Percentiles rank a stretch among this genome's conserved stretches.
Conservation (phyloP, 2,113 vertebrate species). For the Catharus bicknelli region DNA sequence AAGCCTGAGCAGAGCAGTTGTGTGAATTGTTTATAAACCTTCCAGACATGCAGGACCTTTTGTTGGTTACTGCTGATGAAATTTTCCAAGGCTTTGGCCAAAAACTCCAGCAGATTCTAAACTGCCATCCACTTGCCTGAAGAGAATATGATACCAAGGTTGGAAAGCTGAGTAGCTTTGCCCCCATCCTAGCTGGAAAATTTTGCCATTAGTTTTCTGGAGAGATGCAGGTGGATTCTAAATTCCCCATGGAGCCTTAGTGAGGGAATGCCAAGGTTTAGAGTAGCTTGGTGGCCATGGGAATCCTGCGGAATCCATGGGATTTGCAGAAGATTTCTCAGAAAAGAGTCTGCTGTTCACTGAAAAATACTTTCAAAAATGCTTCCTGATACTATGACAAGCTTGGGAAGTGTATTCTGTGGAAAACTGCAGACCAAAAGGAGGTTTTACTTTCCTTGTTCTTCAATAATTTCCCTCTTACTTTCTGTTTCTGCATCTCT, state of each 20-base stretch:
- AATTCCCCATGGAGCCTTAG: not conserved
- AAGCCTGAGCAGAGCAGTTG: not conserved
- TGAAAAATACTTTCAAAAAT: not conserved
- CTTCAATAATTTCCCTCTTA: not conserved
- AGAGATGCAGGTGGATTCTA: not conserved
- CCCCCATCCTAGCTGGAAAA: not conserved
- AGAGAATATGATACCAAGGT: not conserved
- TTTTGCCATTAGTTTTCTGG: not conserved
- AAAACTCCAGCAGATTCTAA: not conserved
- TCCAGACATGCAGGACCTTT: not conserved
- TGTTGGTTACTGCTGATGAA: not conserved
- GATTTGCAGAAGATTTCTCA: not conserved
- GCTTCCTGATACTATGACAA: not conserved
- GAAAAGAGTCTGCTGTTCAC: not conserved
- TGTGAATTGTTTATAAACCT: not conserved
- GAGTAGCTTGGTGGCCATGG: not conserved
- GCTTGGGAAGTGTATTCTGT: not conserved
- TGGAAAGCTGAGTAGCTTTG: not conserved
- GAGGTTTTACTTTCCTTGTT: not conserved
- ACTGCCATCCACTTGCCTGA: not conserved
- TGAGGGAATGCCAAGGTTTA: not conserved
- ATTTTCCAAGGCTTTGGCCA: not conserved
- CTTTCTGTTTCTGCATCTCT: not conserved
- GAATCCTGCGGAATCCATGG: not conserved
- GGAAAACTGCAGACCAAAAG: not conserved